Conservation (phyloP, 2,113 vertebrate species). For the Dipodomys ordii region DNA sequence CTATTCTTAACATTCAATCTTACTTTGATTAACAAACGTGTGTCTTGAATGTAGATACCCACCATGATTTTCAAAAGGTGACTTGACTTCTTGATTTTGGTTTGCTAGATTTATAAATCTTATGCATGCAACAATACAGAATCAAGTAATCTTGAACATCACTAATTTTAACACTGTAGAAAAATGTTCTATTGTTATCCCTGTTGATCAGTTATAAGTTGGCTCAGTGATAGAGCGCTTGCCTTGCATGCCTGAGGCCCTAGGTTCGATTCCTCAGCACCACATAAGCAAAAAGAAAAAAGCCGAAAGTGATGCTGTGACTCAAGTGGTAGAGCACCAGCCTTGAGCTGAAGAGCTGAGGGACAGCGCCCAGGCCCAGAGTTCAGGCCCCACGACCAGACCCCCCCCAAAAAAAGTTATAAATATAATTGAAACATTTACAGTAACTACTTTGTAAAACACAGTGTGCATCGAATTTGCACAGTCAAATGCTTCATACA, state of each 20-base stretch:
- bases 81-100: not conserved
- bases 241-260: too few relatives aligned
- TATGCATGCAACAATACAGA: not conserved
- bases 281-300: too few relatives aligned
- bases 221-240: too few relatives aligned
- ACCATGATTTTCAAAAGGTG: not conserved
- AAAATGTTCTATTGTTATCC: not conserved
- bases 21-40: too few relatives aligned
- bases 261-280: too few relatives aligned
- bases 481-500: not conserved
- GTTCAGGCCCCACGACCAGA: too few relatives aligned
- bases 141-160: not conserved
- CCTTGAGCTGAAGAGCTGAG: too few relatives aligned
- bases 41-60: not conserved
- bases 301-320: too few relatives aligned
- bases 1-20: not conserved
- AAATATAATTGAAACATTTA: not conserved
- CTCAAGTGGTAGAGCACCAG: too few relatives aligned
- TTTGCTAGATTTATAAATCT: not conserved
- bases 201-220: not conserved
- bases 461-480: not conserved
- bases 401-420: not conserved
- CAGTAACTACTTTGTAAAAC: not conserved
- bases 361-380: too few relatives aligned
- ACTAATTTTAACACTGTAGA: not conserved